phyloP scores from a whole-genome alignment of 2,797 vertebrate species.

The Vespertilio murinus region DNA sequence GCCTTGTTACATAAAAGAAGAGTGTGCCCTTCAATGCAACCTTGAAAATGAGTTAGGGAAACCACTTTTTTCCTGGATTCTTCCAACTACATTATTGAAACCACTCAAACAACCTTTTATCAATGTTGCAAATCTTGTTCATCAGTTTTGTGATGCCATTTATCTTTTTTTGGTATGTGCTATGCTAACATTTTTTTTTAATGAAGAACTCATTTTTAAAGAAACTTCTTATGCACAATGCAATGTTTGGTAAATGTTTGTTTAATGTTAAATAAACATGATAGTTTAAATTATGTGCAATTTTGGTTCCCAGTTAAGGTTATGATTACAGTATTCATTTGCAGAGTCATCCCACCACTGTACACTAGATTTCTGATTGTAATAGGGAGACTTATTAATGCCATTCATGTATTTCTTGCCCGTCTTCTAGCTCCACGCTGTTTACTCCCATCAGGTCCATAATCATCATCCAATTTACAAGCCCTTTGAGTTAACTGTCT shows the following conservation, averaged over 20 bases:
- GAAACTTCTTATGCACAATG: background rate
- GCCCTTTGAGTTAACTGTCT: background rate
- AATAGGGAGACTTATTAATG: background rate
- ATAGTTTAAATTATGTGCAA: slow-evolving; percentile 37
- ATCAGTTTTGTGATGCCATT: background rate
- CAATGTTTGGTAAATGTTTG: background rate
- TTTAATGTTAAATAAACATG: slow-evolving; percentile 39
- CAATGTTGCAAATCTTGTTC: background rate
- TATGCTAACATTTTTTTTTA: background rate
- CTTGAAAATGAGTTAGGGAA: background rate
- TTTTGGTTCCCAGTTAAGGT: slow-evolving; percentile 2
- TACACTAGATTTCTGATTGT: slow-evolving; percentile 6
- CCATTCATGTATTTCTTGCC: background rate
- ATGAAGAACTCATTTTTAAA: background rate
- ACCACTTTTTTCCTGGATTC: background rate
- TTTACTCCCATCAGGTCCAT: background rate
- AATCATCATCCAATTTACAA: background rate
- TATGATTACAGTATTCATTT: slow-evolving; percentile 12
- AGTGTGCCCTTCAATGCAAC: too few species aligned
- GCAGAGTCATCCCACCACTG: background rate
- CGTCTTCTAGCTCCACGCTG: background rate
- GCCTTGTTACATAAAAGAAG: background rate
- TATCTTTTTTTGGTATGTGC: background rate
- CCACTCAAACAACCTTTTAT: background rate
- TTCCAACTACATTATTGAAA: background rate